Evolutionary conservation across 2,113 vertebrate genomes (phyloP).

Genomic region (Salvelinus fontinalis): DNA sequence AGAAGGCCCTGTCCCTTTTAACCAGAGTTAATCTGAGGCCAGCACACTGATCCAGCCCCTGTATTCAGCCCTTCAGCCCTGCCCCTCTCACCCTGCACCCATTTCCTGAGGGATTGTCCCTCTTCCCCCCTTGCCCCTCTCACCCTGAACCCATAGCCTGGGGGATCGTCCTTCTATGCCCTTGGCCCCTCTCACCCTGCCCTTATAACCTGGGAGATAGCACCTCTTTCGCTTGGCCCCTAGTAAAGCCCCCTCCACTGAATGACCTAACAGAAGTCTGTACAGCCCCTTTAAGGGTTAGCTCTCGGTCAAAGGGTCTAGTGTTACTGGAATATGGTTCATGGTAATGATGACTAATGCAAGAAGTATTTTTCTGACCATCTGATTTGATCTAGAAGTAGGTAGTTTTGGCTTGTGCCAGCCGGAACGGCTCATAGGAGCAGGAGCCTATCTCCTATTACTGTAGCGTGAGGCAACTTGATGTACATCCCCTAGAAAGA

Average conservation of each 20-base stretch:
- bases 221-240: constrained; percentile 27
- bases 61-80: constrained; percentile 34
- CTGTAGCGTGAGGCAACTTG: too few relatives aligned
- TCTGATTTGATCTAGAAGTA: too few relatives aligned
- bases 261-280: constrained; percentile 14
- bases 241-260: constrained; percentile 34
- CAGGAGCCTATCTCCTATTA: too few relatives aligned
- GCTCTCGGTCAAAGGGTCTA: constrained; percentile 17
- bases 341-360: background rate
- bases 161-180: background rate
- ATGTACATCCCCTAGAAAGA: too few relatives aligned
- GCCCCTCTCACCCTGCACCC: background rate
- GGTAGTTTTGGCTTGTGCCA: too few relatives aligned
- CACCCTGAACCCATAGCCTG: too few relatives aligned
- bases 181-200: constrained; percentile 19
- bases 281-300: constrained; percentile 32
- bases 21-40: constrained; percentile 39
- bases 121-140: constrained; percentile 34
- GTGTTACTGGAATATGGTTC: background rate
- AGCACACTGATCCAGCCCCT: constrained; percentile 32
- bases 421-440: too few relatives aligned
- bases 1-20: constrained; percentile 45
- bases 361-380: too few relatives aligned
- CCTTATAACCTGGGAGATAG: background rate
- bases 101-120: constrained; percentile 28